Conservation (phyloP, 2,113 vertebrate genomes). For the Tamias sibiricus region DNA sequence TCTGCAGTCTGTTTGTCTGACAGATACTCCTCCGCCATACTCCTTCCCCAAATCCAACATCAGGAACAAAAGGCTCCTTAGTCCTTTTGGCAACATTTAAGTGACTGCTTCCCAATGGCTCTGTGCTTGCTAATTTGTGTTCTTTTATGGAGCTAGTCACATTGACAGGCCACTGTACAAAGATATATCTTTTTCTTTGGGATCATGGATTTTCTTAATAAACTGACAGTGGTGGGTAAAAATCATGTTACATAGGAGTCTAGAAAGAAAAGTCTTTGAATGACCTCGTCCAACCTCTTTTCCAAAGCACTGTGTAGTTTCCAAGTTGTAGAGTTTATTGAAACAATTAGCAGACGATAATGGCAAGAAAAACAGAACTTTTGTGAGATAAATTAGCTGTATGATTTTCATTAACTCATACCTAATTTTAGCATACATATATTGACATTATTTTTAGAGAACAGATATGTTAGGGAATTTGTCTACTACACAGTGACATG, state of each 20-base stretch:
- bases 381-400: neutral
- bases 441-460: slow-evolving; percentile 30
- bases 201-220: slow-evolving; percentile 50
- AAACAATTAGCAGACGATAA: slow-evolving; percentile 30
- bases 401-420: neutral
- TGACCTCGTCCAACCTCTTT: slow-evolving; percentile 27
- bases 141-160: slow-evolving; percentile 6
- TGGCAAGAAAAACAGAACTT: neutral
- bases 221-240: slow-evolving; percentile 28
- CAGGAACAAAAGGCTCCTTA: slow-evolving; percentile 31
- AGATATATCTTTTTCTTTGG: slow-evolving; percentile 33
- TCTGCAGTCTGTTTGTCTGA: neutral
- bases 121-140: slow-evolving; percentile 37
- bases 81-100: slow-evolving; percentile 35
- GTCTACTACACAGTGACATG: neutral
- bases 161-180: neutral
- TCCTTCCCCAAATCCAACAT: slow-evolving; percentile 6
- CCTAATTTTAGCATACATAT: neutral
- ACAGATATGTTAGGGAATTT: slow-evolving; percentile 11
- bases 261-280: neutral
- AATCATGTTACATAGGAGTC: slow-evolving; percentile 34
- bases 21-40: neutral
- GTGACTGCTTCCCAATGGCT: neutral
- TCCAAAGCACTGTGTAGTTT: neutral
- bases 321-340: slow-evolving; percentile 28